Base-by-base conservation (phyloP, 2,888 invertebrate genomes). In the Elmis aenea region DNA sequence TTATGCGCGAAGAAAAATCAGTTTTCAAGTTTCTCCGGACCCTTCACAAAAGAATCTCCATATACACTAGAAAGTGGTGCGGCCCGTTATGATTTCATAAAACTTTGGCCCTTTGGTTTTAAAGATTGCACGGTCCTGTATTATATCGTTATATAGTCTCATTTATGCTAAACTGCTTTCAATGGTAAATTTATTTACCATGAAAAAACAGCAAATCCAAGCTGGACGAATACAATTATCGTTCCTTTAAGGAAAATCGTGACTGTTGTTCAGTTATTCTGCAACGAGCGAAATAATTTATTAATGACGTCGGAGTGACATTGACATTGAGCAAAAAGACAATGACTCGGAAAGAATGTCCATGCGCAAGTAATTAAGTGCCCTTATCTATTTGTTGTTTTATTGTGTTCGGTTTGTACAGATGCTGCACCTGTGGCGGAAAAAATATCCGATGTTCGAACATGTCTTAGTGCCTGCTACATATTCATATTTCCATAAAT, bases 321-420 rank as follows among this genome's bases (percentile, higher is more conserved):
- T 42, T 45, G 45, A 42, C 41, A 45, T 42, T 45, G 41, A 25
- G 27, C 29, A 28, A 27, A 25, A 34, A 45, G 45, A 45, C 45
- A 45, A 45, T 38, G 41, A 42, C 41, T 45, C 22, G 30, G 28
- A 29, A 38, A 38, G 41, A 42, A 42, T 42, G 37, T 34, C 15
- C 35, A 20, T 32, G 34, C 31, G 29, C 10, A 32, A 14, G 27
- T 41, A 41, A 41, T 41, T 41, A 41, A 32, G 35, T 32, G 31
- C 31, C 35, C 8, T 38, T 45, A 34, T 36, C 33, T 28, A 41
- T 28, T 25, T 33, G 5, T 11, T 18, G 23, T 32, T 42, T 38
- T 33, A 29, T 36, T 35, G 39, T 27, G 6, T 35, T 11, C 13
- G 20, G 14, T 10, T 9, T 9, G 27, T 16, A 8, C n/a, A 10